Evolutionary conservation across 2,797 vertebrate species (phyloP).

Genomic region (Psittacula echo): DNA sequence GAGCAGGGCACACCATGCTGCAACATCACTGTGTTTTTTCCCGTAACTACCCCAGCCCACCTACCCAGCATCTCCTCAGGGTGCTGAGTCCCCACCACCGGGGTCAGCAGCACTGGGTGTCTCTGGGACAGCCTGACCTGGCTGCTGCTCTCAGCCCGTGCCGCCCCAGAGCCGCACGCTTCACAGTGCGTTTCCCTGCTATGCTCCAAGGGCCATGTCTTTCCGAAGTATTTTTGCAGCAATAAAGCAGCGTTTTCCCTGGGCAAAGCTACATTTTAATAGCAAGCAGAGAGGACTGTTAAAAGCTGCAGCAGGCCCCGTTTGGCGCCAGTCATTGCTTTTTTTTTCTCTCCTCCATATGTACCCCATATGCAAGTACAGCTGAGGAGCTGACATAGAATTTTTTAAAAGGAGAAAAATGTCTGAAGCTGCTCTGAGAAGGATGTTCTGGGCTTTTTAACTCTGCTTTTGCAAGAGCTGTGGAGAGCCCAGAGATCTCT

Average conservation of each 20-base stretch:
- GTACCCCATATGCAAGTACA: conserved; percentile 54
- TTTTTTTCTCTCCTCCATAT: conserved; percentile 44
- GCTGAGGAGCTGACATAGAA: conserved; percentile 41
- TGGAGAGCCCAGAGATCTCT: neutral
- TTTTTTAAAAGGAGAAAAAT: neutral
- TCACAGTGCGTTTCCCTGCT: neutral
- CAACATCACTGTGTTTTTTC: neutral
- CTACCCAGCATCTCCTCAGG: neutral
- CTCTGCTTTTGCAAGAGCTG: neutral
- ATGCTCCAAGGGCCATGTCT: neutral
- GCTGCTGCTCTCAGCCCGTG: neutral
- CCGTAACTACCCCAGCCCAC: rapidly evolving
- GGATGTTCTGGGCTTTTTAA: neutral
- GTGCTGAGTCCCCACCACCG: neutral
- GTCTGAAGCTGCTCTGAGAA: neutral
- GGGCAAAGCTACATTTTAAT: conserved; percentile 43
- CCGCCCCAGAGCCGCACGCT: rapidly evolving
- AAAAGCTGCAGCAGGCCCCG: conserved; percentile 18
- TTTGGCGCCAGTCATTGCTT: conserved; percentile 46
- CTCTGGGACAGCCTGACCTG: neutral
- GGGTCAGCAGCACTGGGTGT: neutral
- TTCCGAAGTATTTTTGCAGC: conserved; percentile 29
- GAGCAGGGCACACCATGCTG: rapidly evolving
- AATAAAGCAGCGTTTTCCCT: conserved; percentile 47
- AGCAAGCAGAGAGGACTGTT: conserved; percentile 40